phyloP scores from a whole-genome alignment of 2,888 invertebrate genomes.

The Brachypalpus laphriformis region DNA sequence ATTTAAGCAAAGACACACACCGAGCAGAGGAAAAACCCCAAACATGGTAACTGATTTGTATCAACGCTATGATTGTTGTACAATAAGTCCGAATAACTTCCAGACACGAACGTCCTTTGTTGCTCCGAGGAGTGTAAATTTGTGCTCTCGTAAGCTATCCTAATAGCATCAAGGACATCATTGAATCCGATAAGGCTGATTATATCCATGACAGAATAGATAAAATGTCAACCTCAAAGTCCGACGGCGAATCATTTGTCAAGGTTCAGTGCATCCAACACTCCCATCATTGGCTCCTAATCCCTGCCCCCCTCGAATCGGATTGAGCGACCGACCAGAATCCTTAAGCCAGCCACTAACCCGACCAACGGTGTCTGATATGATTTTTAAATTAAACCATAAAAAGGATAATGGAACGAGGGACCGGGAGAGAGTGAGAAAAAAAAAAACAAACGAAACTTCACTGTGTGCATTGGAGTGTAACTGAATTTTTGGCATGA shows the following conservation, averaged over 20 bases:
- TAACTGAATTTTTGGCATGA: slow-evolving; percentile 68
- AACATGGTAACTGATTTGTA: no score
- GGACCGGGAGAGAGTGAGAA: background rate
- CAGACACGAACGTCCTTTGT: no score
- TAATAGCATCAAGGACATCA: background rate
- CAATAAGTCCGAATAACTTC: no score
- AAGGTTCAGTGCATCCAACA: slow-evolving; percentile 51
- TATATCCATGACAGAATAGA: slow-evolving; percentile 40
- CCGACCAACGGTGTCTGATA: slow-evolving; percentile 70
- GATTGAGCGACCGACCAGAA: slow-evolving; percentile 47
- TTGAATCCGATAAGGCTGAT: slow-evolving; percentile 7
- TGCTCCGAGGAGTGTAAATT: background rate
- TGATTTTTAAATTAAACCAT: slow-evolving; percentile 74
- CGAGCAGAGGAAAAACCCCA: no score
- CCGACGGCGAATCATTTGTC: slow-evolving; percentile 34
- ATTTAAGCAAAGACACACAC: no score
- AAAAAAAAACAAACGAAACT: background rate
- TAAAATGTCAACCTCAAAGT: slow-evolving; percentile 42
- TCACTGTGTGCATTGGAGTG: slow-evolving; percentile 53
- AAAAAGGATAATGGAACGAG: slow-evolving; percentile 65
- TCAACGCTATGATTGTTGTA: no score
- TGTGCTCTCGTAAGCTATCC: background rate
- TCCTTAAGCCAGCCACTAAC: slow-evolving; percentile 64
- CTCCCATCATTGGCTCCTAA: background rate
- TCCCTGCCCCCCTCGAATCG: background rate